Evolutionary conservation across 35 echinoderm and acorn worm genomes (phyloP).

Genomic region (Ophiothrix spiculata): DNA sequence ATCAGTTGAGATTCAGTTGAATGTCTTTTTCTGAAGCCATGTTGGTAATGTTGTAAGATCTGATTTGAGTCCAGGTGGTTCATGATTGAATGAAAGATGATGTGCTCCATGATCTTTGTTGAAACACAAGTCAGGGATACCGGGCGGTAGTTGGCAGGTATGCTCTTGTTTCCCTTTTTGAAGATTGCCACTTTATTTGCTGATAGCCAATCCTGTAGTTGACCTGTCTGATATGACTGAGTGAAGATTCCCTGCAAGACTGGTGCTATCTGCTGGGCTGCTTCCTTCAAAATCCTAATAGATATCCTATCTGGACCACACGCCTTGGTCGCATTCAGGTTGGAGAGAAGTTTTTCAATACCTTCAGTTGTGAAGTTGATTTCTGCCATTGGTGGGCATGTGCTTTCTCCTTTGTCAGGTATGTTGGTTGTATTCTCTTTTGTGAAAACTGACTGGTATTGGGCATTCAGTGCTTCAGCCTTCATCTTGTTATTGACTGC

Average conservation of each 20-base stretch:
- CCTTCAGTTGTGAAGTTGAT: too few relatives aligned
- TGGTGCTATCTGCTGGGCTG: too few relatives aligned
- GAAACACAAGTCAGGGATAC: too few relatives aligned
- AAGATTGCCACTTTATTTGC: not conserved
- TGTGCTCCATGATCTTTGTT: too few relatives aligned
- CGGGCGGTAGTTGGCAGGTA: not conserved
- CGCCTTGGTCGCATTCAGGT: not conserved
- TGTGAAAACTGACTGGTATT: too few relatives aligned
- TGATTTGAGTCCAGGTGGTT: too few relatives aligned
- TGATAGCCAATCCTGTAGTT: conserved; percentile 3
- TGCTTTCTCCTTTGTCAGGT: not conserved
- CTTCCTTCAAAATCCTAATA: not conserved
- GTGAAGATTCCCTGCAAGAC: not conserved
- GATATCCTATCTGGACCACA: not conserved
- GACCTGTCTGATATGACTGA: not conserved
- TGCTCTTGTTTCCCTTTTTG: not conserved
- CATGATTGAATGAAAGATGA: not conserved
- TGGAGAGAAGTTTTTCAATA: not conserved
- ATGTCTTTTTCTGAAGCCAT: too few relatives aligned
- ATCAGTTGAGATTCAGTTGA: too few relatives aligned
- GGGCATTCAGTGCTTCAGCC: too few relatives aligned
- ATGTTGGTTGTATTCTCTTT: too few relatives aligned
- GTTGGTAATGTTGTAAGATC: too few relatives aligned
- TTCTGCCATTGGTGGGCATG: not conserved
- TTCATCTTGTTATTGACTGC: too few relatives aligned